Base-by-base conservation (phyloP, 53 echinoderm and acorn worm species). In the Patiria pectinifera region DNA sequence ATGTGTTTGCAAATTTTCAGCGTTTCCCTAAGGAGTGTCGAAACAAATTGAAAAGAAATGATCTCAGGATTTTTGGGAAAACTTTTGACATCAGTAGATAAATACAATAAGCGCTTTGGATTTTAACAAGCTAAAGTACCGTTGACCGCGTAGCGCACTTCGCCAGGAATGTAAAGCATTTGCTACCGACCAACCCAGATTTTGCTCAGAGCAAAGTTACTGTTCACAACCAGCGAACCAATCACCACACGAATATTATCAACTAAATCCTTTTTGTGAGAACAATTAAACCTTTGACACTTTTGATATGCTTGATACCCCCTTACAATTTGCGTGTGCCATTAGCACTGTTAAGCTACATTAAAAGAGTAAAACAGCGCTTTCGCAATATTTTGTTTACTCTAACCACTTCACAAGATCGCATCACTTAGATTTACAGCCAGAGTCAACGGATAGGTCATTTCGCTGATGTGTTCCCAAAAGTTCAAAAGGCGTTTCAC, bases 151-250 rank as follows among this genome's bases (percentile, higher is more conserved):
- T 66, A 53, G 3, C 24, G 21, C 74, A 74, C 24, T 18, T 10
- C 8, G 24, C 74, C 74, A 74, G 74, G 74, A 74, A 74, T 74
- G 74, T 10, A 2, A 74, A 22, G 74, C 24, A 74, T 74, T 74
- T 23, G 15, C 9, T 45, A 78, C 16, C 46, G 79, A 24, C 79
- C 79, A 78, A 78, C 79, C 79, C 79, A 45, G 66, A 47, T 46
- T 78, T 44, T 78, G 79, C 79, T 46, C 18, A 78, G 11, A 15
- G 45, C 79, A 78, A 78, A 78, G 11, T 76, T 78, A 78, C 79
- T 78, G 26, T 78, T 78, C 18, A 78, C 11, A 46, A 1, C 46
- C 79, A 78, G 14, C 12, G 45, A 14, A 78, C 46, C 79, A 8
- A 78, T 11, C 21, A 24, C 74, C 22, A n/a, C 8, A n/a, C 22